These are phyloP conservation scores for Euphydryas editha DNA, from an alignment of 2,888 invertebrate species.

Conservation along the genomic window DNA sequence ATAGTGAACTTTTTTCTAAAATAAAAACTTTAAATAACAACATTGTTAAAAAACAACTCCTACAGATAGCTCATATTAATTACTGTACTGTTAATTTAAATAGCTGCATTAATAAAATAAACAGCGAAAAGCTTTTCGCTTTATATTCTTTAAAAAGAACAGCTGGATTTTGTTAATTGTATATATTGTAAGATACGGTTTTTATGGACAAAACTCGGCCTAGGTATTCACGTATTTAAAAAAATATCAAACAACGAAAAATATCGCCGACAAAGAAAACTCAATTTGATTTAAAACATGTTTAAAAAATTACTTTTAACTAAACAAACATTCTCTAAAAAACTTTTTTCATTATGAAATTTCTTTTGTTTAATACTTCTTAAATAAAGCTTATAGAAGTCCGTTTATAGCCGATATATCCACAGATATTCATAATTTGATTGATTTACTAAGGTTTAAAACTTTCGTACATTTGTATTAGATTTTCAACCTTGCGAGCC, in stretches of 20 bases:
- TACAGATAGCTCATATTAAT: constrained; percentile 41
- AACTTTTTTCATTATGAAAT: too few relatives aligned
- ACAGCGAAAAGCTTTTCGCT: constrained; percentile 29
- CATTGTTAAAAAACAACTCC: constrained; percentile 20
- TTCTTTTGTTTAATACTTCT: too few relatives aligned
- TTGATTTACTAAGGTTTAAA: not conserved
- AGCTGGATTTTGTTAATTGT: constrained; percentile 27
- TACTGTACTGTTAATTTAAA: constrained; percentile 24
- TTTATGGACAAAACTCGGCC: constrained; percentile 2
- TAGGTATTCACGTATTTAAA: not conserved
- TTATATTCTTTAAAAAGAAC: constrained; percentile 27
- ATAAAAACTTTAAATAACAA: constrained; percentile 2
- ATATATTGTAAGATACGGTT: constrained; percentile 28
- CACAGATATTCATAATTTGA: not conserved
- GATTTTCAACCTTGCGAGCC: constrained; percentile 1
- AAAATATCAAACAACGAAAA: not conserved
- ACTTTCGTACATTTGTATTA: not conserved
- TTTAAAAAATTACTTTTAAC: not conserved
- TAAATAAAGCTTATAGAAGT: too few relatives aligned
- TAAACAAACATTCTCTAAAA: not conserved
- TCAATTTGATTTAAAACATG: not conserved
- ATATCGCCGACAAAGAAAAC: not conserved
- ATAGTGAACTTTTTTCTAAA: not conserved
- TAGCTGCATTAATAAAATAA: constrained; percentile 27
- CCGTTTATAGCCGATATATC: too few relatives aligned